Evolutionary conservation across 2,113 vertebrate species (phyloP).

Genomic region (Hydrochoerus hydrochaeris): DNA sequence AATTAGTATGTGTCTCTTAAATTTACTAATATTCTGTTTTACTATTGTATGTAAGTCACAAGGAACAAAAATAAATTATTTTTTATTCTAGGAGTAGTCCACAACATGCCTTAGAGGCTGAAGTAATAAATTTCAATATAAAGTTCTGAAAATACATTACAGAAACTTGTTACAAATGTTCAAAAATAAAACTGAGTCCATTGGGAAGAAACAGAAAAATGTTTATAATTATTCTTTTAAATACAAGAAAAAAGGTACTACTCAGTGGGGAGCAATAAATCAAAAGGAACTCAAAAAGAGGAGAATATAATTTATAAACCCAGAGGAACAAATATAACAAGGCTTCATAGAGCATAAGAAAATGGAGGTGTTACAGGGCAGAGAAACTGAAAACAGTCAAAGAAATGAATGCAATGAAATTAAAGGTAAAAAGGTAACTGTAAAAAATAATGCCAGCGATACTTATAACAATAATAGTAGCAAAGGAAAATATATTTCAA

Average conservation of each 20-base stretch:
- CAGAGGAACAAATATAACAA: background rate
- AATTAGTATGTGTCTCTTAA: background rate
- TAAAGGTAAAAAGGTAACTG: background rate
- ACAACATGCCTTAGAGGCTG: slow-evolving; percentile 8
- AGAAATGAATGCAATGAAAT: background rate
- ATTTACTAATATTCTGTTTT: background rate
- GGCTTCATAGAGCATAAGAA: background rate
- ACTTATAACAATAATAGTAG: background rate
- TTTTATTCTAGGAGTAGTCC: slow-evolving; percentile 35
- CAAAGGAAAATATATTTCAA: background rate
- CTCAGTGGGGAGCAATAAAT: slow-evolving; percentile 32
- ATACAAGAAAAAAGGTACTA: slow-evolving; percentile 18
- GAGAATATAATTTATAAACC: slow-evolving; percentile 21
- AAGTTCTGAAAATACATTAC: slow-evolving; percentile 33
- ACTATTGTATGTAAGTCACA: background rate
- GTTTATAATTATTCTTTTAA: slow-evolving; percentile 54
- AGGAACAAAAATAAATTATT: background rate
- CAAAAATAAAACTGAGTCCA: slow-evolving; percentile 45
- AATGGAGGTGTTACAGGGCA: background rate
- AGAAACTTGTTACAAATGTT: slow-evolving; percentile 38
- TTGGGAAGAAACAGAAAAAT: slow-evolving; percentile 55
- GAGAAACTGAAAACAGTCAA: background rate
- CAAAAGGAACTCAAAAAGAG: background rate
- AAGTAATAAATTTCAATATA: slow-evolving; percentile 66
- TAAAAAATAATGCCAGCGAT: background rate